Conservation (phyloP, 2,113 vertebrate species). For the Trinectes maculatus region DNA sequence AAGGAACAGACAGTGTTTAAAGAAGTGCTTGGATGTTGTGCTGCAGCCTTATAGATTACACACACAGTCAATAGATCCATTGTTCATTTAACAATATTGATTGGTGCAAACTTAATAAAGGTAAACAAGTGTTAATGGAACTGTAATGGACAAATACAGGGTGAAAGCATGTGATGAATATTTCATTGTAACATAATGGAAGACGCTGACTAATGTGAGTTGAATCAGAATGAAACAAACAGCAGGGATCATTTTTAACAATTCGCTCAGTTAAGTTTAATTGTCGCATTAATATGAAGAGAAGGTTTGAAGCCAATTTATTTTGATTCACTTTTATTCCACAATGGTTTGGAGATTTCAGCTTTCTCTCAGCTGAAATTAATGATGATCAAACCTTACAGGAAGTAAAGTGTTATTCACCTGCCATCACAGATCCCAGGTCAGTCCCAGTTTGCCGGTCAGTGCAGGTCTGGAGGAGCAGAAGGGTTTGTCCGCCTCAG, state of each 20-base stretch:
- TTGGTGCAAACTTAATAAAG: neutral
- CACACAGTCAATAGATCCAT: neutral
- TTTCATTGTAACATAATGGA: conserved; percentile 6
- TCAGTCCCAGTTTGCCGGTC: conserved; percentile 10
- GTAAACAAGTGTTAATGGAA: conserved; percentile 4
- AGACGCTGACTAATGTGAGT: neutral
- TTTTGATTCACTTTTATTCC: neutral
- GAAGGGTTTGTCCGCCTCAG: conserved; percentile 30
- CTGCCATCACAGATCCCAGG: conserved; percentile 12
- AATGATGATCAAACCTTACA: neutral
- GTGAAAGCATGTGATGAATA: neutral
- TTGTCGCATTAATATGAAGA: too few relatives aligned
- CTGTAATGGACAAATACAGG: neutral
- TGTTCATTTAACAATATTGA: neutral
- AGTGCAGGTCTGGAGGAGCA: conserved; percentile 16
- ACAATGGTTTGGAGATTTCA: neutral
- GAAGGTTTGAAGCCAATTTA: too few relatives aligned
- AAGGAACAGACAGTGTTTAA: neutral
- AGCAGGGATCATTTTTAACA: too few relatives aligned
- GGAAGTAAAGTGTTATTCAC: conserved; percentile 22
- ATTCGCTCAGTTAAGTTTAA: too few relatives aligned
- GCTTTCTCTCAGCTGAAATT: neutral
- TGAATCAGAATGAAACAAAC: too few relatives aligned
- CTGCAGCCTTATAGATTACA: neutral
- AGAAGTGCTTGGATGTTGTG: neutral